Base-by-base conservation (phyloP, 2,113 vertebrate species). In the Gopherus evgoodei region DNA sequence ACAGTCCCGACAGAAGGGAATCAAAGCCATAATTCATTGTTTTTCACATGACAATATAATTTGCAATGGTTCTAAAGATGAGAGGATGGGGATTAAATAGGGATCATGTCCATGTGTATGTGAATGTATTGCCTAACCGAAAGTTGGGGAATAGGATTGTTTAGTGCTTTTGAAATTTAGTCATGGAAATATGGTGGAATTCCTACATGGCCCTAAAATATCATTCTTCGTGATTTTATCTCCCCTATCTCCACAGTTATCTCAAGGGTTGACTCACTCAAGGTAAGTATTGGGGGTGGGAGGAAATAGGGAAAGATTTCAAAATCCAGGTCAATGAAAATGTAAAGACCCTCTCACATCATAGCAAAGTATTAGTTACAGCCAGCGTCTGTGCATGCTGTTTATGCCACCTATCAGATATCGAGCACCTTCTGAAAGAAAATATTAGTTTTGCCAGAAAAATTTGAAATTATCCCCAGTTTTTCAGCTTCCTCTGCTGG, bases 131-230 rank as follows among this genome's bases (percentile, higher is more conserved):
- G 47, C 42, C 59, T 95, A 82, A 22, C 87, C 85, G 89, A 78
- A 80, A 38, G 31, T 1, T 83, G 75, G 47, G 84, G 38, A 94
- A 65, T 82, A 95, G 22, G 59, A 90, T 81, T 83, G 19, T 44
- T 84, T 85, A 90, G 21, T 91, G 54, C 54, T 93, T 95, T 84
- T 87, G 90, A 91, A 81, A 93, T 82, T 91, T 90, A 72, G 84
- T 81, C n/a, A 53, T 47, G n/a, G 92, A 94, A 95, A 90, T 59
- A 52, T 8, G 38, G 44, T 86, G n/a, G 85, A 81, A 62, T 96
- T 94, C 93, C 59, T 52, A 10, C 4, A 1, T 92, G 87, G 54
- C 90, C 90, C 90, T 90, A 82, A 94, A 95, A 88, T 81, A 82
- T 9, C 29, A n/a, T 90, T 47, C 35, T 85, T 88, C 91, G 50